These are phyloP conservation scores for Drosophila santomea DNA, from an alignment of 1,140 invertebrate species.

Conservation along the genomic window DNA sequence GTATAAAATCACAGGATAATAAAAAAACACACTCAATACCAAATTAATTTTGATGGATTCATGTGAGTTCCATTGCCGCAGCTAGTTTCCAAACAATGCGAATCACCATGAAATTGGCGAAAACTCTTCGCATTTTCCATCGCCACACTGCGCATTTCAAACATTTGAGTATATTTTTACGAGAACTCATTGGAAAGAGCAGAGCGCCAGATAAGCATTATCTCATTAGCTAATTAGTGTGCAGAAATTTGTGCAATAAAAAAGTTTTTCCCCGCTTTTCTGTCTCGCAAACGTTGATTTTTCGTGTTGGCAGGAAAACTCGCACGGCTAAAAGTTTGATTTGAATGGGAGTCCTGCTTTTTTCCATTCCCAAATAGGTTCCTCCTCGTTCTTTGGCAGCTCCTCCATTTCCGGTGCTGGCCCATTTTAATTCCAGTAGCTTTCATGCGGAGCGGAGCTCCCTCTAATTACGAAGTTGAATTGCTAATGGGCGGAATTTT, in stretches of 20 bases:
- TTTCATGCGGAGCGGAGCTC: neutral
- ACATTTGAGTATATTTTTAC: constrained; percentile 37
- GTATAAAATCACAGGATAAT: too few species aligned
- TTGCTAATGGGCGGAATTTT: constrained; percentile 59
- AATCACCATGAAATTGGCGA: constrained; percentile 4
- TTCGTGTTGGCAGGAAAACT: constrained; percentile 24
- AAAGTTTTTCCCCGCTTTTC: constrained; percentile 57
- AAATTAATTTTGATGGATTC: too few species aligned
- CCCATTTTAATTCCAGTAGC: constrained; percentile 12
- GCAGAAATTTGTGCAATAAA: constrained; percentile 78
- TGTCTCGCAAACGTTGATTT: constrained; percentile 7
- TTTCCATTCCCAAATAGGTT: neutral
- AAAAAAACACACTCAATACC: too few species aligned
- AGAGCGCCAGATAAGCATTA: constrained; percentile 75
- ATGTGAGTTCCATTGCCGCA: too few species aligned
- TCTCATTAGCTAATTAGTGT: constrained; percentile 82
- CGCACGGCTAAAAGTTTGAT: constrained; percentile 51
- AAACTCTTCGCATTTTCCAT: constrained; percentile 35
- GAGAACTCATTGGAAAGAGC: constrained; percentile 43
- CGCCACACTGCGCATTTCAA: constrained; percentile 6
- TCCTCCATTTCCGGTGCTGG: constrained; percentile 10
- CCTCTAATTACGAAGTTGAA: constrained; percentile 77
- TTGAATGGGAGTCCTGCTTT: constrained; percentile 30
- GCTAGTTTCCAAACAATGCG: neutral
- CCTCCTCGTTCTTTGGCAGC: neutral